Evolutionary conservation across 2,797 vertebrate species (phyloP).

Genomic region (Sandelia bainsii): DNA sequence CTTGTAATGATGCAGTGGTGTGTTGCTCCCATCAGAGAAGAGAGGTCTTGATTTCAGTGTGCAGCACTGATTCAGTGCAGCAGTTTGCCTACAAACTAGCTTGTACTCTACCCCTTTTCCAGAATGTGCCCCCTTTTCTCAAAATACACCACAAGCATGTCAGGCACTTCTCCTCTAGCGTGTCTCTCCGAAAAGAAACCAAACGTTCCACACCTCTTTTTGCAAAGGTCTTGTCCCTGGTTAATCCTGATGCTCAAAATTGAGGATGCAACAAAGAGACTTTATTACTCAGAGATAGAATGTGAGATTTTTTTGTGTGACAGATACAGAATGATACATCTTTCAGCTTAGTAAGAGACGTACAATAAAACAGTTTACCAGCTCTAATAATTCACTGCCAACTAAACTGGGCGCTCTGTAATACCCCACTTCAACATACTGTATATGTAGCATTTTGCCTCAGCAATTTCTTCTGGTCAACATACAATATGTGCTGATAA

Average conservation of each 20-base stretch:
- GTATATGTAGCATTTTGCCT: no score
- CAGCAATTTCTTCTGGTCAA: no score
- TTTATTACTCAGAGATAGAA: not conserved
- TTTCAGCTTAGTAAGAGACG: not conserved
- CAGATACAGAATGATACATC: not conserved
- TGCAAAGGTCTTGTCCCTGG: conserved; percentile 13
- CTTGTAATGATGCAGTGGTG: conserved; percentile 27
- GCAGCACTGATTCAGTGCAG: conserved; percentile 42
- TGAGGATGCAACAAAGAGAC: not conserved
- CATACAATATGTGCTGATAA: no score
- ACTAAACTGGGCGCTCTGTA: no score
- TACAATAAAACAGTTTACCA: not conserved
- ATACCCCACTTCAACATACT: no score
- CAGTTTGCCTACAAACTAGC: conserved; percentile 41
- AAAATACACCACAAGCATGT: conserved; percentile 46
- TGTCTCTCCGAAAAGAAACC: conserved; percentile 20
- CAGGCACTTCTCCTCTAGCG: conserved; percentile 24
- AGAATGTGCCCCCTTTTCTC: conserved; percentile 28
- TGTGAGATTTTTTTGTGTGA: no score
- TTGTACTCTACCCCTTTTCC: conserved; percentile 3
- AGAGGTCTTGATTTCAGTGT: conserved; percentile 46
- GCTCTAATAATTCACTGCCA: no score
- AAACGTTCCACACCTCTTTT: conserved; percentile 23
- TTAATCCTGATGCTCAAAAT: conserved; percentile 25
- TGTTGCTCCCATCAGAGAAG: conserved; percentile 32